These are phyloP conservation scores for Brachyhypopomus occidentalis DNA, from an alignment of 2,113 vertebrate genomes.

Conservation along the genomic window DNA sequence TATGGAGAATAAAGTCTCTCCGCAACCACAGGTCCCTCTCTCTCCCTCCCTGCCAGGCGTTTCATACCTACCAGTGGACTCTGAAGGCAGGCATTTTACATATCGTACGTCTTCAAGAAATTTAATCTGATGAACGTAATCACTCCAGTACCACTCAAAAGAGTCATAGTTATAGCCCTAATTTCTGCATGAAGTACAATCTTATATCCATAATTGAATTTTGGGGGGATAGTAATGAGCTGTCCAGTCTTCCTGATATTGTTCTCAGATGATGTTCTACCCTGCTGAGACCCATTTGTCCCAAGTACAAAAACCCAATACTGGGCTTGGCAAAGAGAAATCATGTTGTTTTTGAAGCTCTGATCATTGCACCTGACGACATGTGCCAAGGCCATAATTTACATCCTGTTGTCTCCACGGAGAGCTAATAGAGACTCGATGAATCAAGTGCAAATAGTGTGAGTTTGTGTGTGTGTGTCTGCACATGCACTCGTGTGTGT, in stretches of 20 bases:
- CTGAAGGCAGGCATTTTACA: not conserved
- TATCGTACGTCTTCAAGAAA: constrained; percentile 23
- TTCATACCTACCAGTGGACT: constrained; percentile 27
- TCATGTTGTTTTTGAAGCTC: not conserved
- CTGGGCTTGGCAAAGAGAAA: not conserved
- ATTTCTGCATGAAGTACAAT: constrained; percentile 38
- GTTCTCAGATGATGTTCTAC: not conserved
- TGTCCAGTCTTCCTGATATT: constrained; percentile 32
- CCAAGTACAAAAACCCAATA: constrained; percentile 11
- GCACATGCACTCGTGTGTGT: not conserved
- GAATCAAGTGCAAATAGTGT: not conserved
- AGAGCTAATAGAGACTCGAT: constrained; percentile 13
- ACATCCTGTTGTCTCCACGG: not conserved
- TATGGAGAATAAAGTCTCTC: no score
- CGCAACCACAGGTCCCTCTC: no score
- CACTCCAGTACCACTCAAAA: constrained; percentile 21
- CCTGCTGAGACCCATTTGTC: constrained; percentile 11
- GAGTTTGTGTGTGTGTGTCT: no score
- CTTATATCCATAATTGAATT: constrained; percentile 20
- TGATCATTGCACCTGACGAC: not conserved
- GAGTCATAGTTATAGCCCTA: constrained; percentile 43
- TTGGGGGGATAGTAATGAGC: constrained; percentile 32
- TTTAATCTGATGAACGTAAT: constrained; percentile 36
- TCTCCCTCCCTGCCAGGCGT: no score
- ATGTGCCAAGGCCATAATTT: constrained; percentile 1